Base-by-base conservation (phyloP, 2,113 vertebrate species). In the Oenanthe melanoleuca region DNA sequence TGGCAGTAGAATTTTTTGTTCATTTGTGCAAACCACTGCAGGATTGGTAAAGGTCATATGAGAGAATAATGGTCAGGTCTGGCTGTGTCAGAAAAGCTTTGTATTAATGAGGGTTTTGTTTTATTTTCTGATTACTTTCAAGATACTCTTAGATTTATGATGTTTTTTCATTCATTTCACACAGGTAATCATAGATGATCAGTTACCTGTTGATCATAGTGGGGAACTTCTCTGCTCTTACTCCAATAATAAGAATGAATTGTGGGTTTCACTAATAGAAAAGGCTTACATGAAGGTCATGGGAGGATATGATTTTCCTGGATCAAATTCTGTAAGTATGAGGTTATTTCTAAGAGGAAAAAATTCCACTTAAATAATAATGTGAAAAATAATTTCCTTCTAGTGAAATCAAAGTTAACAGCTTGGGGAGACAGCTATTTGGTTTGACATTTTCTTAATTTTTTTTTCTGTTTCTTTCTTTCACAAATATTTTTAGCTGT, bases 261-360 rank as follows among this genome's bases (percentile, higher is more conserved):
- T 99, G 45, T 99, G 99, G 99, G 99, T 99, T 20, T 99, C 99
- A 0, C 98, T 99, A 72, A 99, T 99, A 91, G 99, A 99, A 96
- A 99, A 99, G 86, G 99, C 99, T n/a, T 99, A 99, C 97, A 99
- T 99, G 99, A 99, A 99, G 92, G 99, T 99, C 91, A 99, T 99
- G 99, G 99, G 99, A 82, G 99, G 99, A 83, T 99, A 99, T 85
- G 99, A 99, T 97, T 99, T 99, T 96, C 99, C 99, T 33, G 99
- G 99, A 80, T 99, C 99, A 59, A 99, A 99, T 97, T 99, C 99
- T 56, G 99, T 99, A 95, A 98, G 99, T 98, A 85, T 19, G 6
- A 40, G 14, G 15, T 79, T 53, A 53, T 80, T 94, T 91, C 11
- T 61, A 50, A 86, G n/a, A 47, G 15, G 20, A 47, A 88, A 55